A percentile compares a stretch with the other conserved stretches of the same genome.
phyloP scores from a whole-genome alignment of 2,888 invertebrate species.

The Athalia cordata region DNA sequence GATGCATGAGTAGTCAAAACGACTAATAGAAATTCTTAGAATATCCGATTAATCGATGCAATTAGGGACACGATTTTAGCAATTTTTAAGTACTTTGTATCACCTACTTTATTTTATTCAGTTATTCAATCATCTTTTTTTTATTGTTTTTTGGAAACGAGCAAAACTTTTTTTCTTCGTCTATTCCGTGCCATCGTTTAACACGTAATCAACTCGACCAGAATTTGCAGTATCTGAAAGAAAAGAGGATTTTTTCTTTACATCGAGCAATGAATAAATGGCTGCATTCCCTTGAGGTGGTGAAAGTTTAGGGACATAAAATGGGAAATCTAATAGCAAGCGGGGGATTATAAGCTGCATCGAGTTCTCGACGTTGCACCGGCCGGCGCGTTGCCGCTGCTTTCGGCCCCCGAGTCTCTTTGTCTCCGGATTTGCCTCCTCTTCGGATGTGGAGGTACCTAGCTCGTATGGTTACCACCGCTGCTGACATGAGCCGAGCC shows the following conservation, averaged over 20 bases:
- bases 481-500: background rate
- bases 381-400: too few relatives aligned
- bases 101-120: background rate
- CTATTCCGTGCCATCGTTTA: background rate
- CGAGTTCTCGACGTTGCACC: background rate
- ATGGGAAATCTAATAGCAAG: background rate
- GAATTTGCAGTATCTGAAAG: too few relatives aligned
- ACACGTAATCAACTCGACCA: too few relatives aligned
- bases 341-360: background rate
- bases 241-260: too few relatives aligned
- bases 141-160: background rate
- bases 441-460: background rate
- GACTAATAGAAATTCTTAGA: too few relatives aligned
- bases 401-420: slow-evolving; percentile 15
- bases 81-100: background rate
- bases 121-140: background rate
- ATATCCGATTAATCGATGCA: too few relatives aligned
- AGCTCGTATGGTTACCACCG: slow-evolving; percentile 3
- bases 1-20: too few relatives aligned
- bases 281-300: background rate
- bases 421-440: slow-evolving; percentile 22
- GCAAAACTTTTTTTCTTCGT: background rate
- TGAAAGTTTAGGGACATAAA: background rate
- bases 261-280: too few relatives aligned
- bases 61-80: background rate